Evolutionary conservation across 2,113 vertebrate species (phyloP), one percentile per base, ranked within the genome.

Genomic region (Ailurus styani): DNA sequence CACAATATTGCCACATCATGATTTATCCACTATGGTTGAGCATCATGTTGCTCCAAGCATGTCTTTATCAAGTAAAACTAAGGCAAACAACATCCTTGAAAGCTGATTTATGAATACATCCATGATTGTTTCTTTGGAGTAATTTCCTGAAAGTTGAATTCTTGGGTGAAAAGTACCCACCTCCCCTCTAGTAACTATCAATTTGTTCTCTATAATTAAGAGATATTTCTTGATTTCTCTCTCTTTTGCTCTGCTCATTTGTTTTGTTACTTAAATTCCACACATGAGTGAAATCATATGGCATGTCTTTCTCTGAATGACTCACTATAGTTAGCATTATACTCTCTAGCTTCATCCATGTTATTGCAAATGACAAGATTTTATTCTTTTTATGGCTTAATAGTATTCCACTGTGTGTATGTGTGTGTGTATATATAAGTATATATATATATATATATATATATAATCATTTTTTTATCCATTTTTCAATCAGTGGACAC

Each of bases 81-180:
- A 40, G 57, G 52, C 25, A 62, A 55, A 50, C 10, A 82, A 25
- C 13, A 45, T 25, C 23, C 62, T n/a, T n/a, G 37, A 50, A 72
- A 62, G 13, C 23, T n/a, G 12, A 20, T 25, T 86, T 27, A 37
- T 17, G 18, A 13, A 0, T 21, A n/a, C 7, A 42, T 52, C 12
- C 17, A 11, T 70, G 23, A 54, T 60, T 21, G 3, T 55, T 81
- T 95, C 47, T 75, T 50, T n/a, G 42, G 42, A 45, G 17, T 78
- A 40, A 77, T 91, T 90, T 77, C 23, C 90, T 57, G 9, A 47
- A 90, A 78, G 18, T 66, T 31, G 60, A 87, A 92, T 97, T 95
- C 45, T 37, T 79, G 34, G 21, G 4, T 95, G 57, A 96, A 86
- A 77, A n/a, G n/a, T n/a, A n/a, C n/a, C n/a, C n/a, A n/a, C n/a